These are phyloP conservation scores for Steinernema scapterisci DNA, from an alignment of 2,888 invertebrate genomes.

Conservation along the genomic window DNA sequence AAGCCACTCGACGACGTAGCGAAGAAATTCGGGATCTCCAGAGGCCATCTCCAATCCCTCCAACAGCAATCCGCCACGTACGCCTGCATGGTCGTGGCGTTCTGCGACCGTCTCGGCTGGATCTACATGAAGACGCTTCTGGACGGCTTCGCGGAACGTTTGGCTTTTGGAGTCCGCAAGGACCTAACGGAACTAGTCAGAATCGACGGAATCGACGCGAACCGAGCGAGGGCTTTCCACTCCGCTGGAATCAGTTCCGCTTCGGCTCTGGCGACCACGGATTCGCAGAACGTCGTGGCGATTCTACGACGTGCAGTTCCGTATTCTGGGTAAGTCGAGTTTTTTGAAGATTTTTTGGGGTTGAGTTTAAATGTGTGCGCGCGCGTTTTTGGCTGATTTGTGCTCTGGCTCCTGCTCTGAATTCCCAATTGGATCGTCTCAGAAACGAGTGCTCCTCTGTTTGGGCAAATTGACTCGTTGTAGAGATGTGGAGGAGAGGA, in stretches of 20 bases:
- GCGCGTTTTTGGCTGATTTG: not conserved
- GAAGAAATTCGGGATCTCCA: constrained; percentile 81
- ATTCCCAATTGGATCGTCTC: no score
- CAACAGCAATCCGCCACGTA: constrained; percentile 94
- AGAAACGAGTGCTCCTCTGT: not conserved
- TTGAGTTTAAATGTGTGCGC: not conserved
- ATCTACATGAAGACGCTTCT: constrained; percentile 84
- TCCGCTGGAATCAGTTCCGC: constrained; percentile 44
- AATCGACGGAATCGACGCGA: constrained; percentile 70
- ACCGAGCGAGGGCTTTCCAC: constrained; percentile 54
- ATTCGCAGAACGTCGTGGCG: constrained; percentile 20
- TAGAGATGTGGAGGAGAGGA: not conserved
- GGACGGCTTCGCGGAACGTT: constrained; percentile 87
- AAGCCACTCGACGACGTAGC: constrained; percentile 79
- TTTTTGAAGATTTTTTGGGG: not conserved
- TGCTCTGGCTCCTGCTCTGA: no score
- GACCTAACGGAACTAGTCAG: constrained; percentile 89
- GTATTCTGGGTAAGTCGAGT: constrained; percentile 17
- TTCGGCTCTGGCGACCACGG: constrained; percentile 27
- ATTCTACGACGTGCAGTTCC: constrained; percentile 36
- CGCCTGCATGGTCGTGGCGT: constrained; percentile 94
- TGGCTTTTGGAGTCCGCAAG: constrained; percentile 83
- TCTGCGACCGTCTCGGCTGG: constrained; percentile 91
- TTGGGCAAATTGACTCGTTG: constrained; percentile 6
- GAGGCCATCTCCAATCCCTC: constrained; percentile 88